Conservation (phyloP, 2,888 invertebrate species). For the Cacoxenus indagator region DNA sequence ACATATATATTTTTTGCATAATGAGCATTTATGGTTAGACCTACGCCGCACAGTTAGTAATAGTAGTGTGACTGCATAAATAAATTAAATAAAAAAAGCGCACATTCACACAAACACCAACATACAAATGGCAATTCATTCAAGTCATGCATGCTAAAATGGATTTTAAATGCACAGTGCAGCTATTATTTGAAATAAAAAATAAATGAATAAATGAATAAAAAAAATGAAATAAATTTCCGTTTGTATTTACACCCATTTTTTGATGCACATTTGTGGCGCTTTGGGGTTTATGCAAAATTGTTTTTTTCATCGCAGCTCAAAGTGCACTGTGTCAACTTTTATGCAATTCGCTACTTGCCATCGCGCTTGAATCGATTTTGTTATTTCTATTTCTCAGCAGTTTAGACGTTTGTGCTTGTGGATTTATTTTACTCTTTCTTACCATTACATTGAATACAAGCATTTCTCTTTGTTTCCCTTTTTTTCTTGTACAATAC, state of each 20-base stretch:
- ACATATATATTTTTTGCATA: neutral
- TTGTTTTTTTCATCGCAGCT: slow-evolving; percentile 27
- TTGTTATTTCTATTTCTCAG: slow-evolving; percentile 45
- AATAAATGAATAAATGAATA: neutral
- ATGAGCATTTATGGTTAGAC: neutral
- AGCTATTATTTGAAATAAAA: neutral
- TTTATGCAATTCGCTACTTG: slow-evolving; percentile 34
- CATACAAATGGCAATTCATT: neutral
- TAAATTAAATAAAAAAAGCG: neutral
- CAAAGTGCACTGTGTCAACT: slow-evolving; percentile 39
- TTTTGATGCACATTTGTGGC: neutral
- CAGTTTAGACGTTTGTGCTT: slow-evolving; percentile 4
- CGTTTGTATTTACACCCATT: slow-evolving; percentile 37
- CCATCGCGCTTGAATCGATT: slow-evolving; percentile 41
- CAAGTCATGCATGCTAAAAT: slow-evolving; percentile 22
- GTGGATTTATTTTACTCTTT: neutral
- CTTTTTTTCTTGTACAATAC: too few relatives aligned
- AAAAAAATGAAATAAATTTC: slow-evolving; percentile 52
- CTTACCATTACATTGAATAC: neutral
- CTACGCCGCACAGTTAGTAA: neutral
- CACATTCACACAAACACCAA: neutral
- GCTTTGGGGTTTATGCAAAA: slow-evolving; percentile 27
- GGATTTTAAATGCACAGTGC: neutral
- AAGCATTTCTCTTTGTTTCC: neutral
- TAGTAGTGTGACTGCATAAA: neutral